Percentiles rank a stretch among this genome's conserved stretches.
Evolutionary conservation across 2,113 vertebrate genomes (phyloP).

Genomic region (Dasypus novemcinctus): DNA sequence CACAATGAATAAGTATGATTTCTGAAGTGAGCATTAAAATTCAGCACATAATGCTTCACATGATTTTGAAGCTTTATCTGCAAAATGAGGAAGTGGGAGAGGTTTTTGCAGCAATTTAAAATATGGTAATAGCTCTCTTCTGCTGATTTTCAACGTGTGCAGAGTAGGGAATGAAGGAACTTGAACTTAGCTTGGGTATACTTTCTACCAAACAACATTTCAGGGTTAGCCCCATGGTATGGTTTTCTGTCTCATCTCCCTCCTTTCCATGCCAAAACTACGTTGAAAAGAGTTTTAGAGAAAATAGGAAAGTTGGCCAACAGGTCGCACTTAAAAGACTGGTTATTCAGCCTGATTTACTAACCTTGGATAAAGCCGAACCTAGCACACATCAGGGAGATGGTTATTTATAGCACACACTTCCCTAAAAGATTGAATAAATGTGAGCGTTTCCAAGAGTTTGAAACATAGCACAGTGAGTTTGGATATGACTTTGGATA

Average conservation of each 20-base stretch:
- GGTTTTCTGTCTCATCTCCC: not conserved
- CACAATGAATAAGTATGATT: constrained; percentile 34
- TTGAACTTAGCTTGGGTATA: constrained; percentile 41
- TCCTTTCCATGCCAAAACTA: not conserved
- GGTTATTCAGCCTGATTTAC: constrained; percentile 15
- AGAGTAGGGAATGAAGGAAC: constrained; percentile 59
- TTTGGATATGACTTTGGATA: not conserved
- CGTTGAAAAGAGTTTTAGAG: not conserved
- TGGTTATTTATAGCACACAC: constrained; percentile 5
- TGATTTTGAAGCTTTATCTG: constrained; percentile 67
- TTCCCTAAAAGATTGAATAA: constrained; percentile 18
- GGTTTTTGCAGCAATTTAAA: constrained; percentile 74
- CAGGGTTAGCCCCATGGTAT: constrained; percentile 19
- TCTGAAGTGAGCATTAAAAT: constrained; percentile 58
- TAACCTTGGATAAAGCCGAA: constrained; percentile 37
- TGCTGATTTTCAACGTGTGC: constrained; percentile 65
- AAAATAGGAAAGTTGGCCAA: constrained; percentile 42
- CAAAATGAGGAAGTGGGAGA: constrained; percentile 72
- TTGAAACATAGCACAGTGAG: not conserved
- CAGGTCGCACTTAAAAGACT: not conserved
- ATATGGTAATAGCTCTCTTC: constrained; percentile 70
- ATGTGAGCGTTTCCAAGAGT: constrained; percentile 20
- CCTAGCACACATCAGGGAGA: not conserved
- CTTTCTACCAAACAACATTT: constrained; percentile 49
- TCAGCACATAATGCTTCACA: constrained; percentile 49